Percentiles rank a stretch among this genome's conserved stretches.
These are phyloP conservation scores for Uloborus diversus DNA, from an alignment of 1,140 invertebrate species.

Conservation along the genomic window DNA sequence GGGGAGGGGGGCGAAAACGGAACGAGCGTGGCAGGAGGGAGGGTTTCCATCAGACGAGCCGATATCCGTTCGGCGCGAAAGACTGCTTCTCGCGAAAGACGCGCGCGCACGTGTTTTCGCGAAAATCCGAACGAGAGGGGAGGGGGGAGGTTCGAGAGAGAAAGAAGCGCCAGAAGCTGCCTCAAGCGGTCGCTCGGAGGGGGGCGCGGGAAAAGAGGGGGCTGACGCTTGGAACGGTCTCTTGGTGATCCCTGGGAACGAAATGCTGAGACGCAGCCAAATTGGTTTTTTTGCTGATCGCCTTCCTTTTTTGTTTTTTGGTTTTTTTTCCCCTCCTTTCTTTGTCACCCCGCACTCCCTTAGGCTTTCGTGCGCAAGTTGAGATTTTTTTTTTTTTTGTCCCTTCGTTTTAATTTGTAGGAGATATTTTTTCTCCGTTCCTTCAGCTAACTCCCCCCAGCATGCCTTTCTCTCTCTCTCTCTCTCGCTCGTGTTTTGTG, in stretches of 20 bases:
- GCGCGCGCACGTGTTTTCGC: conserved; percentile 51
- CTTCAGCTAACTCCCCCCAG: neutral
- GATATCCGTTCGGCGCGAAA: conserved; percentile 54
- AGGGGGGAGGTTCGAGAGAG: neutral
- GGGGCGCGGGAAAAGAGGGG: neutral
- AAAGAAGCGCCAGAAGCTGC: neutral
- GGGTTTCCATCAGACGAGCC: conserved; percentile 35
- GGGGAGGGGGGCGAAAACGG: neutral
- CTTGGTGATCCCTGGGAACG: conserved; percentile 50
- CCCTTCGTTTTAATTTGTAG: conserved; percentile 46
- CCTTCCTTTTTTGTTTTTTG: conserved; percentile 21
- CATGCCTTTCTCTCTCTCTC: neutral
- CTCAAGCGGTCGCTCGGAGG: neutral
- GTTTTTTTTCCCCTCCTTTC: conserved; percentile 11
- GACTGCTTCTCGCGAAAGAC: conserved; percentile 39
- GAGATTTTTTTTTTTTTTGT: conserved; percentile 3
- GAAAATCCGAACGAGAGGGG: conserved; percentile 36
- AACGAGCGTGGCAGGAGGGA: neutral
- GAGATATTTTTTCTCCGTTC: neutral
- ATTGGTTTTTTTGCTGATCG: conserved; percentile 56
- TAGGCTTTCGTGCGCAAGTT: conserved; percentile 21
- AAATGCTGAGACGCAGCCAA: conserved; percentile 54
- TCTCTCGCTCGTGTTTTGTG: neutral
- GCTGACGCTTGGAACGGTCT: conserved; percentile 39
- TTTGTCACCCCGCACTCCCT: conserved; percentile 26